These are phyloP conservation scores for Misgurnus mizolepis DNA, from an alignment of 2,113 vertebrate species.

Conservation along the genomic window DNA sequence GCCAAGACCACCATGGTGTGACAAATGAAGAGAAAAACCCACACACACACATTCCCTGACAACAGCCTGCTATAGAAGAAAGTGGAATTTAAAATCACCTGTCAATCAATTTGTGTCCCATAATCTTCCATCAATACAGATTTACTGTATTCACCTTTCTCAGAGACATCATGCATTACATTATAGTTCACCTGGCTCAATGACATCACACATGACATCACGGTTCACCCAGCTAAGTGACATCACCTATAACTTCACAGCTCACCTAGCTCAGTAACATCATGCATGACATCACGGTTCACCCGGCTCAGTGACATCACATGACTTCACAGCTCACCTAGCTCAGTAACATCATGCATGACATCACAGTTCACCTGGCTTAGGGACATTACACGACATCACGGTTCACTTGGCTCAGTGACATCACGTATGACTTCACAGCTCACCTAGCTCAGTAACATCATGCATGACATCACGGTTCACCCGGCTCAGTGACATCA, in stretches of 20 bases:
- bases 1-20: conserved; percentile 33
- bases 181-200: not conserved
- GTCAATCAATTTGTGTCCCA: no score
- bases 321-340: no score
- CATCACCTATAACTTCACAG: no score
- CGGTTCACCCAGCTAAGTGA: not conserved
- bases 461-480: no score
- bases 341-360: not conserved
- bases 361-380: not conserved
- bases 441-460: no score
- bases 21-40: conserved; percentile 24
- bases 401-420: no score
- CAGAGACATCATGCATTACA: no score
- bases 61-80: not conserved
- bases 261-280: not conserved
- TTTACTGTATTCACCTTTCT: no score
- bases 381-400: no score
- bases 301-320: not conserved
- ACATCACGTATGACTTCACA: no score
- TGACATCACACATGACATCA: not conserved
- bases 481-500: no score
- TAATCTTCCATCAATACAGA: no score
- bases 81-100: not conserved
- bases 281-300: not conserved
- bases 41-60: conserved; percentile 4